Evolutionary conservation across 2,113 vertebrate species (phyloP).

Genomic region (Plectropomus leopardus): DNA sequence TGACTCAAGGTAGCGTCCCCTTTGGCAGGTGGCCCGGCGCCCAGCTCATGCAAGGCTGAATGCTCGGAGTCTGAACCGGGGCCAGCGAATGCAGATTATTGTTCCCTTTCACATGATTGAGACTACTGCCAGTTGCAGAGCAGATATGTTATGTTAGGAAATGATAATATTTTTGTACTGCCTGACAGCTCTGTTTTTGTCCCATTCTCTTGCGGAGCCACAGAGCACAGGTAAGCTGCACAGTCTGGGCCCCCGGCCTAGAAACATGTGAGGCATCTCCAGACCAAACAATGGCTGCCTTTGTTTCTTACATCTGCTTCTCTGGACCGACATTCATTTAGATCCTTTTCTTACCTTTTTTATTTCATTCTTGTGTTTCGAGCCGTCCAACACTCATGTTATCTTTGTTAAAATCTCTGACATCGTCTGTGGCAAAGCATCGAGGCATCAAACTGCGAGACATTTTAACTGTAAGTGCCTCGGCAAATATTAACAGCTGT

Average conservation of each 20-base stretch:
- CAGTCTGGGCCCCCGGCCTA: constrained; percentile 87
- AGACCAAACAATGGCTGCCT: constrained; percentile 88
- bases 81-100: constrained; percentile 67
- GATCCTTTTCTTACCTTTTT: constrained; percentile 61
- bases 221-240: constrained; percentile 88
- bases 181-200: constrained; percentile 86
- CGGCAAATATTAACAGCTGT: constrained; percentile 51
- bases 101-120: constrained; percentile 80
- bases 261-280: constrained; percentile 85
- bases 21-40: constrained; percentile 53
- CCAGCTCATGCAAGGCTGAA: constrained; percentile 50
- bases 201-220: constrained; percentile 82
- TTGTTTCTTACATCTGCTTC: constrained; percentile 89
- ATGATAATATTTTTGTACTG: constrained; percentile 85
- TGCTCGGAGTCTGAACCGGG: constrained; percentile 16
- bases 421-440: constrained; percentile 29
- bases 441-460: constrained; percentile 48
- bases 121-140: constrained; percentile 77
- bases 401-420: constrained; percentile 43
- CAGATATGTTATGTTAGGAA: constrained; percentile 84
- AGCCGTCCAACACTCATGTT: constrained; percentile 38
- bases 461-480: constrained; percentile 44
- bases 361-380: constrained; percentile 52
- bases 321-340: constrained; percentile 68
- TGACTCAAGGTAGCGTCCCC: constrained; percentile 62